Evolutionary conservation across 2,113 vertebrate species (phyloP), one percentile per base, ranked within the genome.

Genomic region (Dolichotis patagonum): DNA sequence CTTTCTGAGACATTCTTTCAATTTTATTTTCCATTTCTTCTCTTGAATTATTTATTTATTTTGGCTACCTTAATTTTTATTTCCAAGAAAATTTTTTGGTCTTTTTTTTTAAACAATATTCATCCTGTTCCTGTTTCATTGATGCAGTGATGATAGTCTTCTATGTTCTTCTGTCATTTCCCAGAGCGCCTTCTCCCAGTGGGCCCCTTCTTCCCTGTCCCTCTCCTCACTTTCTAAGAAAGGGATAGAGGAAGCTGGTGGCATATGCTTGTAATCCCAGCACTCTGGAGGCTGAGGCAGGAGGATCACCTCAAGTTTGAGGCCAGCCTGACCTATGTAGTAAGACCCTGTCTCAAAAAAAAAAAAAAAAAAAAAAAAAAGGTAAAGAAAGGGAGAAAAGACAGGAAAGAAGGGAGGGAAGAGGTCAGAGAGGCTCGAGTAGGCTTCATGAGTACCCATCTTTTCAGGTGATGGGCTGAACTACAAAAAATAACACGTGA

Each of bases 1-100:
- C n/a, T 85, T 89, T 49, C 52, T 84, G 20, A 92, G 86, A 95
- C 93, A 58, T 88, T 77, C 43, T 62, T 46, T 94, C 28, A 35
- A 65, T 16, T 93, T 77, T 82, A 35, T 86, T 81, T 93, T 90
- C 41, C 12, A 12, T 90, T 92, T 90, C 7, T 94, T 88, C 26
- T 88, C 65, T 58, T 77, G 28, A 90, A 80, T 84, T 93, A 54
- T 54, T 16, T 93, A 54, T 54, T 16, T 69, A 46, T 69, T 95
- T 95, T 95, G 58, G 28, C 38, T 43, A 14, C 32, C 62, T 90
- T 83, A 88, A 91, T 52, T 73, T 93, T 96, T 71, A 69, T 65
- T 93, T 88, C 38, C 41, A 75, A 56, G 49, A 71, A 87, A 73
- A 46, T 5, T 83, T 88, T 56, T 24, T 77, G 7, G 67, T 49